These are phyloP conservation scores for Pao palembangensis DNA, from an alignment of 2,113 vertebrate species.

Conservation along the genomic window DNA sequence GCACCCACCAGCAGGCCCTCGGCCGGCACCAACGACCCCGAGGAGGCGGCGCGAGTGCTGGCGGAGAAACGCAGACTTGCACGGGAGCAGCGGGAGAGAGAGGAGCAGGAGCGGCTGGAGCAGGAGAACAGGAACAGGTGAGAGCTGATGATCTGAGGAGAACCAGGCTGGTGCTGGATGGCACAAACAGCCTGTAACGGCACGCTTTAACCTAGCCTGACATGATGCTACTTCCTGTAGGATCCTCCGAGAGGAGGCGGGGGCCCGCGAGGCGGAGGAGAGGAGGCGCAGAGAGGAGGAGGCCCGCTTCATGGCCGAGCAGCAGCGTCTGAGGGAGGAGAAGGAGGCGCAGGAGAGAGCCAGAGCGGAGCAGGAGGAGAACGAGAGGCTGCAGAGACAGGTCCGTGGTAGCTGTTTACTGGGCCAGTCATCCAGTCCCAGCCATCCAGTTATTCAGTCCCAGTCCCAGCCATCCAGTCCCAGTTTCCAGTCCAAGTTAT, in stretches of 20 bases:
- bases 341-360: constrained; percentile 74
- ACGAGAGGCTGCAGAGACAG: constrained; percentile 86
- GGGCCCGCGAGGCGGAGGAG: constrained; percentile 79
- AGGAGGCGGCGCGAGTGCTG: constrained; percentile 86
- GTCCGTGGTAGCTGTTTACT: constrained; percentile 50
- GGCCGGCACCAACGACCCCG: constrained; percentile 87
- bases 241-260: constrained; percentile 79
- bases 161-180: too few species aligned
- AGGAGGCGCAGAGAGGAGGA: constrained; percentile 80
- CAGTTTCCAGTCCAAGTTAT: too few species aligned
- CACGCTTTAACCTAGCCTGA: too few species aligned
- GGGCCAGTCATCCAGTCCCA: too few species aligned
- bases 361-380: constrained; percentile 82
- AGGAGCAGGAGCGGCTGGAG: constrained; percentile 86
- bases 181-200: too few species aligned
- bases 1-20: constrained; percentile 70
- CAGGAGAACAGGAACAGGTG: constrained; percentile 85
- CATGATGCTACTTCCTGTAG: too few species aligned
- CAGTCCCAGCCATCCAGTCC: too few species aligned
- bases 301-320: constrained; percentile 73
- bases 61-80: constrained; percentile 90
- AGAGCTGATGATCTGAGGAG: constrained; percentile 29
- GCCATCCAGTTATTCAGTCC: too few species aligned
- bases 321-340: constrained; percentile 71
- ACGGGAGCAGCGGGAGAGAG: constrained; percentile 88